These are phyloP conservation scores for Poeciliopsis presidionis DNA, from an alignment of 2,797 vertebrate species.

Conservation along the genomic window DNA sequence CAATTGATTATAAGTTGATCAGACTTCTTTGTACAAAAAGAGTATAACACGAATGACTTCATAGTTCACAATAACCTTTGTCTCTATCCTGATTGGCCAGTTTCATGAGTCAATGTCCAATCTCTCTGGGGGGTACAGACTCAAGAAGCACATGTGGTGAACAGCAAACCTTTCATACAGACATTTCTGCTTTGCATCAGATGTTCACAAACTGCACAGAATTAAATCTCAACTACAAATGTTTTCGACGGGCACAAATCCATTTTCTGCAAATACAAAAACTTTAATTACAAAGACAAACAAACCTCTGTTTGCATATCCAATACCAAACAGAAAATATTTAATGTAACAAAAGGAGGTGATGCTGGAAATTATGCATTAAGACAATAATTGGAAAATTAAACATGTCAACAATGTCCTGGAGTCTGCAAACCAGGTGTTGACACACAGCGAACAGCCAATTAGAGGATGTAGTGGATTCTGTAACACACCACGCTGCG, in stretches of 20 bases:
- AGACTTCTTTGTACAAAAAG: neutral
- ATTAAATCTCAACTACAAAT: neutral
- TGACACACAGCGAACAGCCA: slow-evolving; percentile 53
- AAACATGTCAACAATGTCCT: slow-evolving; percentile 46
- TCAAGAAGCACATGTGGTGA: neutral
- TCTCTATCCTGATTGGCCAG: neutral
- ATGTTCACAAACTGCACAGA: neutral
- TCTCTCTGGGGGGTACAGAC: neutral
- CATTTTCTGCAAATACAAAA: neutral
- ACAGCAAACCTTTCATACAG: neutral
- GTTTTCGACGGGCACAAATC: neutral
- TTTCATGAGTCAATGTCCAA: neutral
- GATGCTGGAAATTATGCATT: slow-evolving; percentile 35
- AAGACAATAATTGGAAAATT: slow-evolving; percentile 67
- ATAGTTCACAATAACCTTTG: neutral
- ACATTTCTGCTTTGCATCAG: neutral
- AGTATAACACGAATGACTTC: neutral
- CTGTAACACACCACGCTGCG: slow-evolving; percentile 19
- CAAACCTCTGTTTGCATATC: neutral
- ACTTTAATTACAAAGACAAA: neutral
- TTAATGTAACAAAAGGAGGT: slow-evolving; percentile 23
- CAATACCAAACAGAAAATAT: neutral
- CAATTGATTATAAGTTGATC: neutral
- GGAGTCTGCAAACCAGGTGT: slow-evolving; percentile 61
- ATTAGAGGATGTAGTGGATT: slow-evolving; percentile 47